Percentiles rank a stretch among this genome's conserved stretches.
Conservation (phyloP, 1,140 invertebrate species). For the Anoplophora glabripennis region DNA sequence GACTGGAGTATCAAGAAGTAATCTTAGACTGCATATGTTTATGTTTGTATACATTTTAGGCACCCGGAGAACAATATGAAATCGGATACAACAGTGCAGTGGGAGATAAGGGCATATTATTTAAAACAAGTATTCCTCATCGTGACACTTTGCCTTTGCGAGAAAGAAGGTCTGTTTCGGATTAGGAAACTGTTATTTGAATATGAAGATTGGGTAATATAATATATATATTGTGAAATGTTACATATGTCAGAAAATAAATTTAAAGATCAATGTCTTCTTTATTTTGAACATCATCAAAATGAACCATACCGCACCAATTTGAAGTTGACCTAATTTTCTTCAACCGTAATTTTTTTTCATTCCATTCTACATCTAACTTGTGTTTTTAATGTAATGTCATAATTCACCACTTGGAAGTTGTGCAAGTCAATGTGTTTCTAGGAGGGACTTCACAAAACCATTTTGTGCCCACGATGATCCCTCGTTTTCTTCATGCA, state of each 20-base stretch:
- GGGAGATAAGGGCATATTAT: conserved; percentile 54
- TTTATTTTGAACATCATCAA: background rate
- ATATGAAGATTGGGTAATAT: background rate
- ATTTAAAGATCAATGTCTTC: background rate
- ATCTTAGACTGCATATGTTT: no score
- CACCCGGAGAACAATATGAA: conserved; percentile 55
- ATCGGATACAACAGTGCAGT: conserved; percentile 56
- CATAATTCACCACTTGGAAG: no score
- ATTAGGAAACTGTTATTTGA: background rate
- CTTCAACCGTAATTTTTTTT: no score
- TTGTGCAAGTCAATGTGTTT: no score
- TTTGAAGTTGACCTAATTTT: no score
- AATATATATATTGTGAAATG: background rate
- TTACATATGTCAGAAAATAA: background rate
- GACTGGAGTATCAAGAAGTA: no score
- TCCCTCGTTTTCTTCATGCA: no score
- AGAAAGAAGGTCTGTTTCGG: conserved; percentile 35
- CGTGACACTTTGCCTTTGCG: conserved; percentile 39
- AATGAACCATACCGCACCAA: no score
- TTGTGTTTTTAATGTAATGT: no score
- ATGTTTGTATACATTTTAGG: conserved; percentile 40
- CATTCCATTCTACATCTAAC: no score
- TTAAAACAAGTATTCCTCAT: conserved; percentile 45
- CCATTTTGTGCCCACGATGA: no score
- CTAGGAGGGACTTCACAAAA: no score